These are phyloP conservation scores for Petrolisthes manimaculis DNA, from an alignment of 2,888 invertebrate genomes.

Conservation along the genomic window DNA sequence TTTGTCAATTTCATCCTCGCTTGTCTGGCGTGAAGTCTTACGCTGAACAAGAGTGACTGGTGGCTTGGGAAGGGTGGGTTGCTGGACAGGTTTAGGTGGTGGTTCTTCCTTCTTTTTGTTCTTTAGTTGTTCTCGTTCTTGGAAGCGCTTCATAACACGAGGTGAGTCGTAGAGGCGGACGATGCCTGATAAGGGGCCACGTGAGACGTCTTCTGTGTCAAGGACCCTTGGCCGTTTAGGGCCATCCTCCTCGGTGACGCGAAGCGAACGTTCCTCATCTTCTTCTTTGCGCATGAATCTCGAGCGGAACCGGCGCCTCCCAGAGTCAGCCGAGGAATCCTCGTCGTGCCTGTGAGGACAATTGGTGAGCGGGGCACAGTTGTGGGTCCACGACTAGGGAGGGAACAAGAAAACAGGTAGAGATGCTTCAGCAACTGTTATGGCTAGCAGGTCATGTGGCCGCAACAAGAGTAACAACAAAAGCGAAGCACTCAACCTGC, in stretches of 20 bases:
- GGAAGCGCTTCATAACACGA: slow-evolving; percentile 87
- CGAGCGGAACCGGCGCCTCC: slow-evolving; percentile 78
- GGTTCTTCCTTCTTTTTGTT: slow-evolving; percentile 67
- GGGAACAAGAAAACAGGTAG: slow-evolving; percentile 42
- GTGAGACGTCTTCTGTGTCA: slow-evolving; percentile 89
- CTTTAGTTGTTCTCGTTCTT: slow-evolving; percentile 83
- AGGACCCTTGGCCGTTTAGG: slow-evolving; percentile 78
- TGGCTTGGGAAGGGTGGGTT: slow-evolving; percentile 66
- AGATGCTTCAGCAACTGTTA: slow-evolving; percentile 15
- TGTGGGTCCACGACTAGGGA: slow-evolving; percentile 48
- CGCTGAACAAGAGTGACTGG: slow-evolving; percentile 66
- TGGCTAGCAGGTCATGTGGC: slow-evolving; percentile 3
- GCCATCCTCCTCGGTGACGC: slow-evolving; percentile 65
- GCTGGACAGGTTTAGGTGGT: slow-evolving; percentile 71
- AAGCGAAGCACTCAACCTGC: slow-evolving; percentile 4
- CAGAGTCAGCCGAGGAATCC: slow-evolving; percentile 76
- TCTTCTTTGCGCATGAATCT: slow-evolving; percentile 75
- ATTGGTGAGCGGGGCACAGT: slow-evolving; percentile 54
- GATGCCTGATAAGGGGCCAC: slow-evolving; percentile 86
- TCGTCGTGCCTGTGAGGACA: slow-evolving; percentile 72
- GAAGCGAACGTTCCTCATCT: slow-evolving; percentile 64
- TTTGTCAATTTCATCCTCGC: slow-evolving; percentile 81
- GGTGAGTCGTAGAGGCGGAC: slow-evolving; percentile 88
- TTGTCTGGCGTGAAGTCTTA: slow-evolving; percentile 80
- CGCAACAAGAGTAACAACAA: not conserved